Evolutionary conservation across 2,113 vertebrate genomes (phyloP), one percentile per base, ranked within the genome.

Genomic region (Triplophysa dalaica): DNA sequence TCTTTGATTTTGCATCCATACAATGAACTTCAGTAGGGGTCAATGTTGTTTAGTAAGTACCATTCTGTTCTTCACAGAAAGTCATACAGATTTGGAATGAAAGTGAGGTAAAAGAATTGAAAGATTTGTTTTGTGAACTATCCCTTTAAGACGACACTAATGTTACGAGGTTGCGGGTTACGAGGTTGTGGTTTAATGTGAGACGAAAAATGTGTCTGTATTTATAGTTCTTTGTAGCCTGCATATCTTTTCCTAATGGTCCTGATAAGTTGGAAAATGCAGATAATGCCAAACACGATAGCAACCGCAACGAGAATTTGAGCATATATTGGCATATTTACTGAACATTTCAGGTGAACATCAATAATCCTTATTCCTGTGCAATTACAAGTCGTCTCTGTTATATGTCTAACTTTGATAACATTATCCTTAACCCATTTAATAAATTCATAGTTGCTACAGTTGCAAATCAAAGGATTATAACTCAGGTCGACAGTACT

Each of bases 401-500:
- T 72, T 16, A 58, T 6, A 17, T 82, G 66, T 43, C 62, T 74
- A 13, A 79, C 26, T 75, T 87, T 83, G 29, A 41, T 64, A 9
- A 17, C 12, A 24, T 87, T 85, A 16, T 67, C 62, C 60, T 80
- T 60, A 54, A 66, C 76, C 83, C 81, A 85, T 13, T n/a, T 41
- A n/a, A 87, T 80, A 21, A 83, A 87, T 19, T 70, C 13, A 75
- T 75, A 62, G 38, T 85, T 87, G 63, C 79, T 83, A 52, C 85
- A 87, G 48, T 85, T 83, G 65, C 83, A 87, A 24, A 21, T 50
- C 64, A 85, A 22, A 33, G 81, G 81, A 29, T 87, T 87, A 60
- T 72, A 69, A 64, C 79, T 87, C 16, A 85, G 43, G 60, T 81
- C 66, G 16, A 86, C 65, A 24, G 24, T 26, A 64, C 79, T 77